These are phyloP conservation scores for Bungarus multicinctus DNA, from an alignment of 2,113 vertebrate genomes.

Conservation along the genomic window DNA sequence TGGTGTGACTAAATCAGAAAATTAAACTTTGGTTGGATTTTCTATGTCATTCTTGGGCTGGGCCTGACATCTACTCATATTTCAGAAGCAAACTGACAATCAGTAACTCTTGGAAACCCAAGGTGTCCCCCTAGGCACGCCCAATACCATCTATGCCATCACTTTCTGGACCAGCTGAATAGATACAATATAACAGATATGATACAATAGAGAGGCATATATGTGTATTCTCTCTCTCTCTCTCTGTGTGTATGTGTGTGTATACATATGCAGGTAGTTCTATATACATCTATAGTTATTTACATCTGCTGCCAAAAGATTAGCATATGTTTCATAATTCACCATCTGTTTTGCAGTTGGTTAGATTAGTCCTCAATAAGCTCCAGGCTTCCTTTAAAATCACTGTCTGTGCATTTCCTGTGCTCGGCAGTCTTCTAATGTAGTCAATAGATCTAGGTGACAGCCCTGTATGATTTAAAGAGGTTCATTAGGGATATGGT, in stretches of 20 bases:
- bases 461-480: slow-evolving; percentile 50
- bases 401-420: slow-evolving; percentile 37
- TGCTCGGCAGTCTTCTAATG: slow-evolving; percentile 57
- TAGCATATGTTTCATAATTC: slow-evolving; percentile 54
- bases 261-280: not conserved
- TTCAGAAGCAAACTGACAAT: not conserved
- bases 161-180: not conserved
- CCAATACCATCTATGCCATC: not conserved
- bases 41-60: too few relatives aligned
- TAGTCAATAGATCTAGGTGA: slow-evolving; percentile 52
- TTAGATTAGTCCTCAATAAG: slow-evolving; percentile 39
- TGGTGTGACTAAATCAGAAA: too few relatives aligned
- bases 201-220: not conserved
- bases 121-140: not conserved
- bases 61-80: too few relatives aligned
- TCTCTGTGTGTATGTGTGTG: too few relatives aligned
- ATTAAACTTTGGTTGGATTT: too few relatives aligned
- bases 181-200: not conserved
- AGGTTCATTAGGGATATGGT: slow-evolving; percentile 55
- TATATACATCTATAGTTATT: slow-evolving; percentile 15
- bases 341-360: slow-evolving; percentile 49
- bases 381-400: slow-evolving; percentile 33
- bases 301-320: slow-evolving; percentile 44
- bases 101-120: not conserved
- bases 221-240: not conserved